A percentile compares a stretch with the other conserved stretches of the same genome.
Evolutionary conservation across 2,113 vertebrate species (phyloP).

Genomic region (Corythaeola cristata): DNA sequence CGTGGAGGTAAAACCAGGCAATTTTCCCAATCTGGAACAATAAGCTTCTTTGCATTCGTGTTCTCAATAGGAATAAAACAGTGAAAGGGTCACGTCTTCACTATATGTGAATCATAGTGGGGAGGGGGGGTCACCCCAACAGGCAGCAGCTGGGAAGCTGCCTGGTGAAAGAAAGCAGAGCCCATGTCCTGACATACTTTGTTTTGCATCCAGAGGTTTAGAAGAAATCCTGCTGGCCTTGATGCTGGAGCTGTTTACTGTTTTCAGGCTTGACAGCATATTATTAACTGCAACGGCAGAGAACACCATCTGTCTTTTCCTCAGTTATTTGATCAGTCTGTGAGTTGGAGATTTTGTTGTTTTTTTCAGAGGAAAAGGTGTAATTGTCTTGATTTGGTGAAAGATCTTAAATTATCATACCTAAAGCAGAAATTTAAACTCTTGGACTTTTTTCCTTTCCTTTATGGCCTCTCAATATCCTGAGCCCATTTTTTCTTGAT

Average conservation of each 20-base stretch:
- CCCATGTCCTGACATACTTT: background rate
- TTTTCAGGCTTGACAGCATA: background rate
- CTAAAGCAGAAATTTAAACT: background rate
- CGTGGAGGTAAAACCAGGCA: background rate
- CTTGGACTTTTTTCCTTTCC: background rate
- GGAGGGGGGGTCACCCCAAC: background rate
- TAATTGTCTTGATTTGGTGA: background rate
- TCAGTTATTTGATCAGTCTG: background rate
- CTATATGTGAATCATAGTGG: background rate
- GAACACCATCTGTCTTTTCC: conserved; percentile 5
- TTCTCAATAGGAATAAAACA: background rate
- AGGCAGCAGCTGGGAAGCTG: background rate
- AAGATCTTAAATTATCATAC: background rate
- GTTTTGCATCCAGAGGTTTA: background rate
- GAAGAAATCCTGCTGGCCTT: conserved; percentile 1
- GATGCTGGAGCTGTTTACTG: background rate
- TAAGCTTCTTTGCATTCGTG: background rate
- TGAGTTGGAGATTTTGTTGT: background rate
- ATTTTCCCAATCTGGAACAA: background rate
- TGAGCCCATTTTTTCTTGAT: background rate
- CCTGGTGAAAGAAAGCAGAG: background rate
- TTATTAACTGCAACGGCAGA: background rate
- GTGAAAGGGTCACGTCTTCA: background rate
- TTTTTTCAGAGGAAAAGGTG: background rate
- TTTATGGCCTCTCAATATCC: background rate